Base-by-base conservation (phyloP, 2,888 invertebrate species). In the Crocallis elinguaria region DNA sequence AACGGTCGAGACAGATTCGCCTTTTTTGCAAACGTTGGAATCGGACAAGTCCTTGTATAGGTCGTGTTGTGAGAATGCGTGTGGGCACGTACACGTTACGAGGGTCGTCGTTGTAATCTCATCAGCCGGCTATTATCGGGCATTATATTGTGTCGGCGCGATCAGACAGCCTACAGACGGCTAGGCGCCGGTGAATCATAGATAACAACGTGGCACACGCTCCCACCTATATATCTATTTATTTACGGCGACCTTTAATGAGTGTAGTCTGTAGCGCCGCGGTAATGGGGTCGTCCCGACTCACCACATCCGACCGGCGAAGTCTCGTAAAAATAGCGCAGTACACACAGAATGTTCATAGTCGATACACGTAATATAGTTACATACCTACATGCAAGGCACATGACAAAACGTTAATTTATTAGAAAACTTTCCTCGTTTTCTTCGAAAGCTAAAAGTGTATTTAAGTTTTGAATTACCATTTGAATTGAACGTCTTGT, bases 161-260 rank as follows among this genome's bases (percentile, higher is more conserved):
- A 88, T 88, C 86, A 88, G 87, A 88, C 88, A 69, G 69, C 61
- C 68, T 73, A 79, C 83, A 91, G 90, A 90, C 90, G 64, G 86
- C 84, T 77, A 75, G 90, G 87, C 90, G 90, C 86, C 90, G 72
- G 82, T 91, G 89, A 88, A 86, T 89, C 88, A 89, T 84, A 86
- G 86, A 86, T 85, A 88, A 88, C 83, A 81, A 72, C 75, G 67
- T 73, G 74, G 79, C 79, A 86, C 77, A 84, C 77, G 74, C 81
- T 76, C 82, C 83, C 84, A 86, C 85, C 85, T 88, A 81, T 77
- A 73, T 75, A 79, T 82, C 75, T 84, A 86, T 88, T 86, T 86
- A 84, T 85, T 84, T 84, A 86, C 79, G 75, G 77, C 79, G 82
- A 88, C 83, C 86, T 85, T 87, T 85, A 88, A 87, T 84, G 85